Evolutionary conservation across 2,113 vertebrate species (phyloP).

Genomic region (Sturnus vulgaris): DNA sequence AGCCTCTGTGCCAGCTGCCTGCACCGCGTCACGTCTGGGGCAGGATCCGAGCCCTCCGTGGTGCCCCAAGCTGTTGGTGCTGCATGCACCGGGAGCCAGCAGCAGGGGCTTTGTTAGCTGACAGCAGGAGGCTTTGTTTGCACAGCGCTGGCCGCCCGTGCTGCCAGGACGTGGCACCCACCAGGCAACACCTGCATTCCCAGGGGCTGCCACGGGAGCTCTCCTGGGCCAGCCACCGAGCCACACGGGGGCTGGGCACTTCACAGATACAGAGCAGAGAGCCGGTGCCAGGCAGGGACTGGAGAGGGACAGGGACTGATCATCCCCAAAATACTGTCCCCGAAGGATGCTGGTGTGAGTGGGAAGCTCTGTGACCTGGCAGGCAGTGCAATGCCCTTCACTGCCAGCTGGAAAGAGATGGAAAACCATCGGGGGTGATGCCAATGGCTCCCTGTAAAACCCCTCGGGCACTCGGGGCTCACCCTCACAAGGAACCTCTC

Average conservation of each 20-base stretch:
- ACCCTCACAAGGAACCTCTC: background rate
- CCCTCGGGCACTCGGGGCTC: accelerated
- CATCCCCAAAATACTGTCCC: background rate
- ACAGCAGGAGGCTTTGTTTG: slow-evolving; percentile 39
- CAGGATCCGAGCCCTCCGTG: background rate
- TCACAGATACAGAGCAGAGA: background rate
- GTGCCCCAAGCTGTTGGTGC: background rate
- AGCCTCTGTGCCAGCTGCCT: background rate
- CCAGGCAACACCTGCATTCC: background rate
- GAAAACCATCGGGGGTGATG: accelerated
- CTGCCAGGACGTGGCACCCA: background rate
- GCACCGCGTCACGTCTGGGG: background rate
- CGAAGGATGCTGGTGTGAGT: background rate
- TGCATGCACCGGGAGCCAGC: background rate
- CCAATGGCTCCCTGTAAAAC: accelerated
- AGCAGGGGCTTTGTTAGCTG: background rate
- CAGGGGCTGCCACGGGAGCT: background rate
- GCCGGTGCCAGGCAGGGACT: background rate
- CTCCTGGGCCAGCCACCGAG: accelerated
- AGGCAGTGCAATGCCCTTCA: accelerated
- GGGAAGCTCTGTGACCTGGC: background rate
- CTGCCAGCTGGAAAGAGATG: background rate
- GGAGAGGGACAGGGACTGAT: background rate
- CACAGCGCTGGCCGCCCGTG: background rate
- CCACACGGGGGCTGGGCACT: background rate